These are phyloP conservation scores for Drosophila mojavensis DNA, from an alignment of 1,140 invertebrate genomes.

Conservation along the genomic window DNA sequence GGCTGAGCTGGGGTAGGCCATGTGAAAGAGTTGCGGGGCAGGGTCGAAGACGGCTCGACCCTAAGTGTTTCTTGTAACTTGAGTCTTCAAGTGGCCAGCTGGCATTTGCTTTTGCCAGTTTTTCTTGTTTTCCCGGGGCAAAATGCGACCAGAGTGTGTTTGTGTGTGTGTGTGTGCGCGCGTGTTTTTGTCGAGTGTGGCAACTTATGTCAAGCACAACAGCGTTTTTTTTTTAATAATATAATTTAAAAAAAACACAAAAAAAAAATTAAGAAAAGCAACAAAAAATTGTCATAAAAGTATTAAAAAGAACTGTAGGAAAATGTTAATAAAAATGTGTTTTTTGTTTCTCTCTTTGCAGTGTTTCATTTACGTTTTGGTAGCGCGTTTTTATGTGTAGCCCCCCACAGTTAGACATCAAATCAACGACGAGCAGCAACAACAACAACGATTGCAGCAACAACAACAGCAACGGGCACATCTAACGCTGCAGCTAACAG, in stretches of 20 bases:
- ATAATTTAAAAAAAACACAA: neutral
- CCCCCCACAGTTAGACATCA: constrained; percentile 43
- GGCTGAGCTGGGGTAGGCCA: no score
- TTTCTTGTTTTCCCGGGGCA: constrained; percentile 54
- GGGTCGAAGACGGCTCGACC: constrained; percentile 58
- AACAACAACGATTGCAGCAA: constrained; percentile 32
- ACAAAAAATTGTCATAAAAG: constrained; percentile 51
- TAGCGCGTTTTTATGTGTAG: constrained; percentile 58
- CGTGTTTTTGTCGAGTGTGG: constrained; percentile 45
- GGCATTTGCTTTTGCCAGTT: constrained; percentile 76
- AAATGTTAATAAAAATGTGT: constrained; percentile 63
- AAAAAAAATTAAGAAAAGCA: constrained; percentile 25
- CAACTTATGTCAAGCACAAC: constrained; percentile 66
- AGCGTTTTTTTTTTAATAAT: constrained; percentile 62
- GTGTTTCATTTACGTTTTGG: constrained; percentile 72
- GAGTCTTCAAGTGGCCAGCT: constrained; percentile 78
- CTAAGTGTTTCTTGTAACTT: constrained; percentile 82
- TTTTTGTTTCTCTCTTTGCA: constrained; percentile 44
- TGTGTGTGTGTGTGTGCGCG: constrained; percentile 12
- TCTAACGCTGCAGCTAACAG: constrained; percentile 84
- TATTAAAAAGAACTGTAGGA: constrained; percentile 45
- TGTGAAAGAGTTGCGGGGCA: constrained; percentile 5
- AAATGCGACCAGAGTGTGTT: constrained; percentile 9
- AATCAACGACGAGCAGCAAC: constrained; percentile 36
- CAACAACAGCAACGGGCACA: constrained; percentile 67